Evolutionary conservation across 92 coral and sea anemone species (phyloP).

Genomic region (Zoanthus sansibaricus): DNA sequence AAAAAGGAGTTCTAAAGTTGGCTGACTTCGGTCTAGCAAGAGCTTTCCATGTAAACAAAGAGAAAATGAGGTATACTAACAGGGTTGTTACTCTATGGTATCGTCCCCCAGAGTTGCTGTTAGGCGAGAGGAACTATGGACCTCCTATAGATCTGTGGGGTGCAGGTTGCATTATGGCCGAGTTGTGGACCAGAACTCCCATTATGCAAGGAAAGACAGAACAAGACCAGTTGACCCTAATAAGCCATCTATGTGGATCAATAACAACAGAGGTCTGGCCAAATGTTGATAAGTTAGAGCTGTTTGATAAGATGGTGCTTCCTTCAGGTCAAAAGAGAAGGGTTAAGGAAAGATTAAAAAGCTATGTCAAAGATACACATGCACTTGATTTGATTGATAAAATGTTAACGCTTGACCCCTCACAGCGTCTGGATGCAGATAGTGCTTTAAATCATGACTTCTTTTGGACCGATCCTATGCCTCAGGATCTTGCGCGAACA

Average conservation of each 20-base stretch:
- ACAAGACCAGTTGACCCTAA: conserved; percentile 90
- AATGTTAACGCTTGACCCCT: conserved; percentile 89
- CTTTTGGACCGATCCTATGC: conserved; percentile 99
- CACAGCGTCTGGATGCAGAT: conserved; percentile 94
- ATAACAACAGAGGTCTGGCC: conserved; percentile 96
- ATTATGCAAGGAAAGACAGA: conserved; percentile 99
- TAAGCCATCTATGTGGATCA: conserved; percentile 96
- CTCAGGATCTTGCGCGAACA: conserved; percentile 93
- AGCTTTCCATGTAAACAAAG: conserved; percentile 94
- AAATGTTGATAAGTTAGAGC: conserved; percentile 89
- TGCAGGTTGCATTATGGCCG: conserved; percentile 99
- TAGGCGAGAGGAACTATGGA: conserved; percentile 97
- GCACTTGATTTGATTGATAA: conserved; percentile 97
- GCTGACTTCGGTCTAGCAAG: conserved; percentile 99
- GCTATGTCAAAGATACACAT: conserved; percentile 87
- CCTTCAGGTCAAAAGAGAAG: conserved; percentile 90
- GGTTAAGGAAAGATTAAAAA: conserved; percentile 87
- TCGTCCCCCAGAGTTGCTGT: conserved; percentile 94
- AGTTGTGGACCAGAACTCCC: conserved; percentile 98
- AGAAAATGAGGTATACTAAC: conserved; percentile 92
- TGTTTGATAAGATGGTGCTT: conserved; percentile 87
- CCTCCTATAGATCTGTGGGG: conserved; percentile 99
- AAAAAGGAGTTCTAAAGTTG: conserved; percentile 92
- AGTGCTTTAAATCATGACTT: conserved; percentile 93
- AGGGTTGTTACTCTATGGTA: conserved; percentile 98